Percentiles rank a stretch among this genome's conserved stretches.
Evolutionary conservation across 2,113 vertebrate genomes (phyloP).

Genomic region (Lipotes vexillifer): DNA sequence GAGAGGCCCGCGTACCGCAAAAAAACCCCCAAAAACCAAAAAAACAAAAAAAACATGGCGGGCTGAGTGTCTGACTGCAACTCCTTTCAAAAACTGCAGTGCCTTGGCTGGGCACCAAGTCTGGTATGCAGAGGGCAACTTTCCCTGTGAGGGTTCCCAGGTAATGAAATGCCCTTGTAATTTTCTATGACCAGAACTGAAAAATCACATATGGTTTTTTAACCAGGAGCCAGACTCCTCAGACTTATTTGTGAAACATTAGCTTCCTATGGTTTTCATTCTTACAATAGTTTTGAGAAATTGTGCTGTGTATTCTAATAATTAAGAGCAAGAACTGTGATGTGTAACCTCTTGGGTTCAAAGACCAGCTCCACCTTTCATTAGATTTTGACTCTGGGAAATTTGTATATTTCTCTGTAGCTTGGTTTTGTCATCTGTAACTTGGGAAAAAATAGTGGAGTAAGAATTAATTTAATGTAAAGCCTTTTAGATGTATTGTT

Average conservation of each 20-base stretch:
- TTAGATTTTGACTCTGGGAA: neutral
- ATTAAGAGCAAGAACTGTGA: neutral
- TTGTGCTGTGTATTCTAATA: neutral
- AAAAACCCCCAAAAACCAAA: too few species aligned
- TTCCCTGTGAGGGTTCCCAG: neutral
- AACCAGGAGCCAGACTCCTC: neutral
- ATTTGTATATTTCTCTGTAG: neutral
- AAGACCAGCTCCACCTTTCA: neutral
- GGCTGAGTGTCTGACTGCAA: accelerated
- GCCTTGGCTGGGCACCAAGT: too few species aligned
- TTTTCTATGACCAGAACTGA: neutral
- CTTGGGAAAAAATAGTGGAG: neutral
- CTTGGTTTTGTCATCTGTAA: neutral
- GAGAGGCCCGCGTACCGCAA: too few species aligned
- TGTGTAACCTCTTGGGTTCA: neutral
- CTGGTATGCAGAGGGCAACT: neutral
- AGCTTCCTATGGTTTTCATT: neutral
- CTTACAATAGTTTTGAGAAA: neutral
- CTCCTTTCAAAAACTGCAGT: neutral
- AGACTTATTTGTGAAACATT: neutral
- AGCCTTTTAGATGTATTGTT: neutral
- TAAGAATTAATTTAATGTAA: neutral
- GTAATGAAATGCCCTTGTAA: neutral
- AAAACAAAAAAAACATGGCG: too few species aligned
- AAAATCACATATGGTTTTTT: neutral